Percentiles rank a stretch among this genome's conserved stretches.
Evolutionary conservation across 2,113 vertebrate genomes (phyloP).

Genomic region (Melanerpes formicivorus): DNA sequence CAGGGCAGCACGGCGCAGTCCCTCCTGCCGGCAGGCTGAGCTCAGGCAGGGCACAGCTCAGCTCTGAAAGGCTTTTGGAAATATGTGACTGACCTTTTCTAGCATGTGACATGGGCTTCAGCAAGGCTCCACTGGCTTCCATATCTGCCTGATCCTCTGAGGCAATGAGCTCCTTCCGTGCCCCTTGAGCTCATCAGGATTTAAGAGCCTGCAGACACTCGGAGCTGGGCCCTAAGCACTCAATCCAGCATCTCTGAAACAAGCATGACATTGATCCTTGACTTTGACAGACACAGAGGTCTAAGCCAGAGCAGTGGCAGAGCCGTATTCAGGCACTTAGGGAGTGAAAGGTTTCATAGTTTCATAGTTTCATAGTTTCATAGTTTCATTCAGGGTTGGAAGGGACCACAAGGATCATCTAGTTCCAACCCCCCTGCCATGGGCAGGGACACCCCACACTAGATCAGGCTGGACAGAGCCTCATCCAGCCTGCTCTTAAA

Average conservation of each 20-base stretch:
- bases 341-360: neutral
- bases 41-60: constrained; percentile 32
- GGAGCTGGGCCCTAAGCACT: neutral
- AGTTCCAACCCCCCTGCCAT: too few species aligned
- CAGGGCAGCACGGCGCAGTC: neutral
- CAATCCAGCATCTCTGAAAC: neutral
- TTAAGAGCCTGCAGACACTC: neutral
- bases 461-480: too few species aligned
- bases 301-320: neutral
- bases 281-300: neutral
- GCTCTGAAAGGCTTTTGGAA: neutral
- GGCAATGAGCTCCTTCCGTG: neutral
- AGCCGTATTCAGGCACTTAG: neutral
- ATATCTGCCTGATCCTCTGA: neutral
- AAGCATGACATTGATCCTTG: neutral
- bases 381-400: too few species aligned
- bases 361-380: too few species aligned
- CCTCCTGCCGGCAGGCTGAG: neutral
- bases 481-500: too few species aligned
- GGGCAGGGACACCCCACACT: too few species aligned
- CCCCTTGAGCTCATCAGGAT: neutral
- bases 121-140: neutral
- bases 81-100: neutral
- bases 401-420: too few species aligned
- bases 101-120: neutral